Evolutionary conservation across 2,888 invertebrate species (phyloP).

Genomic region (Patella depressa): DNA sequence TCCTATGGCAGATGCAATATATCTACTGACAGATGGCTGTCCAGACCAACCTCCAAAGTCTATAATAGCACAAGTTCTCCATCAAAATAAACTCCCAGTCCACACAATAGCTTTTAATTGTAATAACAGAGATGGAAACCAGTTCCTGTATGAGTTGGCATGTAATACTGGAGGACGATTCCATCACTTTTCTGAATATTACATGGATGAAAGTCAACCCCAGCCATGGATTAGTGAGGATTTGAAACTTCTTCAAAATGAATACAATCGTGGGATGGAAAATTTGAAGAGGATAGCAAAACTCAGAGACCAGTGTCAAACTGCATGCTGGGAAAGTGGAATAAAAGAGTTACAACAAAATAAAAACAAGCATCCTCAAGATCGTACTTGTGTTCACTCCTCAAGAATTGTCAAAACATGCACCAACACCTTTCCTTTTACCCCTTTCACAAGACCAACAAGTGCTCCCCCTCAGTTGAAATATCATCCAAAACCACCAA

Average conservation of each 20-base stretch:
- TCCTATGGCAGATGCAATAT: constrained; percentile 69
- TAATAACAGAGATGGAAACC: constrained; percentile 69
- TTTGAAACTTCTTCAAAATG: constrained; percentile 65
- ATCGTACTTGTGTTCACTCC: neutral
- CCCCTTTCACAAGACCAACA: neutral
- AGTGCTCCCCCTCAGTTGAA: neutral
- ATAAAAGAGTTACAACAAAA: constrained; percentile 46
- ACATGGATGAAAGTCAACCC: constrained; percentile 52
- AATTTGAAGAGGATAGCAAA: constrained; percentile 64
- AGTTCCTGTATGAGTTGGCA: constrained; percentile 68
- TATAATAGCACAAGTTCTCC: constrained; percentile 69
- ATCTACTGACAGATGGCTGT: constrained; percentile 70
- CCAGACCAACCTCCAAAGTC: constrained; percentile 71
- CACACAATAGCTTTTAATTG: constrained; percentile 72
- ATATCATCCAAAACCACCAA: neutral
- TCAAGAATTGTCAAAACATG: constrained; percentile 1
- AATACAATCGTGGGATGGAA: constrained; percentile 59
- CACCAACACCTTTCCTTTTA: neutral
- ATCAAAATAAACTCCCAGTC: constrained; percentile 67
- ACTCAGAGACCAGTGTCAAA: constrained; percentile 68
- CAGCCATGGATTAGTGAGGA: constrained; percentile 70
- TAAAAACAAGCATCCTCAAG: constrained; percentile 42
- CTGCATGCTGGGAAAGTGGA: constrained; percentile 65
- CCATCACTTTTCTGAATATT: constrained; percentile 69
- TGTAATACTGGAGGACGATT: constrained; percentile 68